Evolutionary conservation across 92 coral and sea anemone genomes (phyloP), one percentile per base, ranked within the genome.

Genomic region (Bergia sp.): DNA sequence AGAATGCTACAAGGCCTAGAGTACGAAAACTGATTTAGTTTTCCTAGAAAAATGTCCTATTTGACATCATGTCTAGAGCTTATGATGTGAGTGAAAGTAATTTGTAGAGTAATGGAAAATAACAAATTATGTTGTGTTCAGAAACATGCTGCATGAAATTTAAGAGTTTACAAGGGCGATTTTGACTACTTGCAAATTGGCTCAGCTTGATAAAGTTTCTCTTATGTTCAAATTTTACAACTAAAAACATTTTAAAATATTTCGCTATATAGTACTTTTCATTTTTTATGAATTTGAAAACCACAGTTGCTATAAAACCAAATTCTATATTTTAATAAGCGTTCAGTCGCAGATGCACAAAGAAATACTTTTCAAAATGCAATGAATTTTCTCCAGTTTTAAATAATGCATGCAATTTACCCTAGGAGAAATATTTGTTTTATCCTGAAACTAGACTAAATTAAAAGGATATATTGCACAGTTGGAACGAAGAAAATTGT

Each of bases 351-450:
- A n/a, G 43, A 82, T 37, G 74, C 1, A 61, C 37, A 81, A 58
- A 61, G 45, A 81, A 38, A n/a, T 38, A 20, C 73, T 16, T 57
- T 61, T 20, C 47, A 21, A 77, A 47, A 77, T 16, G 81, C 67
- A 71, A 2, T 29, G n/a, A 50, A 44, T 47, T 82, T 7, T 44
- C 66, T 47, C 66, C n/a, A 71, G 23, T 23, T 1, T 23, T 84
- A 71, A 84, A 84, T 84, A 84, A 69, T 84, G 71, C 53, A 84
- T 84, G 78, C 57, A 37, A 82, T 72, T 84, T 47, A 84, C 43
- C 41, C 36, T n/a, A 13, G 61, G 75, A 47, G 13, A 36, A 44
- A 44, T 84, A 8, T 45, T 84, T 82, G 77, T 82, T 82, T 82
- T 66, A 29, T 8, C 11, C 72, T 37, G 45, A 23, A 37, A 23